A percentile compares a stretch with the other conserved stretches of the same genome.
Evolutionary conservation across 2,888 invertebrate genomes (phyloP).

Genomic region (Dicyrtoma fusca): DNA sequence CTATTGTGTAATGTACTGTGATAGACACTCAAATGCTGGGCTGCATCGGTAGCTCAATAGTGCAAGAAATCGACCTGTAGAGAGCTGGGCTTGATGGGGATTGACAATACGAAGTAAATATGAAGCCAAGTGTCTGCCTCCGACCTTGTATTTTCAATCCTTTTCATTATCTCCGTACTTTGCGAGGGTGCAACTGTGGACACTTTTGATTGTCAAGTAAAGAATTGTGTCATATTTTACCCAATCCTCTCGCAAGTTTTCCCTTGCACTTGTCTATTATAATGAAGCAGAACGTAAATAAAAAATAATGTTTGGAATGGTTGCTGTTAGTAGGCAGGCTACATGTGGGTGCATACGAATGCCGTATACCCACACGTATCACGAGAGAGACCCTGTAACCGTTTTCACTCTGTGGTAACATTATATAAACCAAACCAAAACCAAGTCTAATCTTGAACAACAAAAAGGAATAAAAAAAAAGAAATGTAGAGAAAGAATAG

Average conservation of each 20-base stretch:
- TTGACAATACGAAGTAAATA: constrained; percentile 2
- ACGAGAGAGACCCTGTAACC: too few relatives aligned
- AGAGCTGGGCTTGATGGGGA: too few relatives aligned
- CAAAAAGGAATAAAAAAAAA: neutral
- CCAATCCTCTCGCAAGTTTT: neutral
- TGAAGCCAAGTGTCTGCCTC: constrained; percentile 23
- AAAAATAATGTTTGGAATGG: constrained; percentile 1
- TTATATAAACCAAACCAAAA: too few relatives aligned
- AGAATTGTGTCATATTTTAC: constrained; percentile 15
- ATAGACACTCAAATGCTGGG: too few relatives aligned
- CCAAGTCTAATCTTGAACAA: neutral
- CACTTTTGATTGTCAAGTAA: neutral
- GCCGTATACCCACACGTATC: too few relatives aligned
- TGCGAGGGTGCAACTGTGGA: neutral
- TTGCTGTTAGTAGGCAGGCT: neutral
- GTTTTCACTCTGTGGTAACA: too few relatives aligned
- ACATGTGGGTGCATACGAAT: neutral
- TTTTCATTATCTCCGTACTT: constrained; percentile 3
- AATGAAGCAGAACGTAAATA: constrained; percentile 30
- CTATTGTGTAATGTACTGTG: too few relatives aligned
- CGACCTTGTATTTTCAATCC: constrained; percentile 11
- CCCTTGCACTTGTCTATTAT: constrained; percentile 17
- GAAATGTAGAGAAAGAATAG: neutral
- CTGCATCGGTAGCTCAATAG: too few relatives aligned
- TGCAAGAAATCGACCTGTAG: too few relatives aligned